A percentile compares a stretch with the other conserved stretches of the same genome.
Conservation (phyloP, 2,113 vertebrate genomes). For the Boulengeromyrus knoepffleri region DNA sequence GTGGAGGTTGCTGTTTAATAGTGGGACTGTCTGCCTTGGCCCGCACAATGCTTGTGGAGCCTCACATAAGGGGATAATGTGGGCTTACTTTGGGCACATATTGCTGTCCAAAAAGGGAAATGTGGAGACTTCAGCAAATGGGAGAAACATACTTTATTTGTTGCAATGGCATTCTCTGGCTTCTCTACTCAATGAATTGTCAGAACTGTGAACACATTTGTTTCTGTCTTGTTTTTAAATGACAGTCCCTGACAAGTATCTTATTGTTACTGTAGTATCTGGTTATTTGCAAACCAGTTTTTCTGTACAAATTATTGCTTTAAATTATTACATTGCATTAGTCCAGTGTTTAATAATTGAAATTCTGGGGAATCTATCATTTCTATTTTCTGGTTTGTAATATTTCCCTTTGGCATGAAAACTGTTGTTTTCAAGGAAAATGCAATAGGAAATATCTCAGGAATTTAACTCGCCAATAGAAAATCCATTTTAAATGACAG, state of each 20-base stretch:
- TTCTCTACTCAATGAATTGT: background rate
- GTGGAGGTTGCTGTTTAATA: background rate
- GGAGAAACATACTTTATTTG: background rate
- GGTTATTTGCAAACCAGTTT: background rate
- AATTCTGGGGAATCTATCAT: background rate
- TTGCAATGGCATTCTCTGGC: background rate
- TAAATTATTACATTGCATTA: background rate
- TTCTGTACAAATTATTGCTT: background rate
- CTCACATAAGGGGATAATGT: background rate
- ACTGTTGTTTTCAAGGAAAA: background rate
- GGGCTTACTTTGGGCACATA: background rate
- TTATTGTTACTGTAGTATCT: background rate
- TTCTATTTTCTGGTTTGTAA: background rate
- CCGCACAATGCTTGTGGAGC: background rate
- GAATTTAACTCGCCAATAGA: background rate
- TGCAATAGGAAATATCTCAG: background rate
- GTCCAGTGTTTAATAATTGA: background rate
- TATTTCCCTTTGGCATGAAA: background rate
- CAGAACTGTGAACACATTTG: background rate
- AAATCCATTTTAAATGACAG: background rate
- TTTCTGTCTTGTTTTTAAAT: background rate
- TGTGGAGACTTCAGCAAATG: background rate
- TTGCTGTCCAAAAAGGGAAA: background rate
- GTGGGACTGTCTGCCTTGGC: background rate
- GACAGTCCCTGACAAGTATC: background rate